These are phyloP conservation scores for Chauna torquata DNA, from an alignment of 2,113 vertebrate genomes.

Conservation along the genomic window DNA sequence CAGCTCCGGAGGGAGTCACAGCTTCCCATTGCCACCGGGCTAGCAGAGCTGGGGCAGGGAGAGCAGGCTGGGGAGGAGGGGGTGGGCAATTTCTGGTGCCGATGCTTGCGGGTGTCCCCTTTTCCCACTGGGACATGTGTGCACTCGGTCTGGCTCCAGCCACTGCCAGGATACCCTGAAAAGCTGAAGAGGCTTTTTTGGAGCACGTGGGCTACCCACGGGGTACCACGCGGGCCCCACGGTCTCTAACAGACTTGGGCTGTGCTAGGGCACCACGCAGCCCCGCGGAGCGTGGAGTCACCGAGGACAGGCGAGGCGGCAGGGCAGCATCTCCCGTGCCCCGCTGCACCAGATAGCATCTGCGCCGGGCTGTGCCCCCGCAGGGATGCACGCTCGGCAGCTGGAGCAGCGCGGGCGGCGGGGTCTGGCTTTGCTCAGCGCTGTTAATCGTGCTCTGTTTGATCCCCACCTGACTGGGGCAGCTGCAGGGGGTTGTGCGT, in stretches of 20 bases:
- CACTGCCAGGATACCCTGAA: not conserved
- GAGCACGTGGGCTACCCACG: not conserved
- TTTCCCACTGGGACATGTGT: not conserved
- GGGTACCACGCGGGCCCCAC: accelerated
- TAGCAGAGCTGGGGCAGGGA: not conserved
- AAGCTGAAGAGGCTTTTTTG: not conserved
- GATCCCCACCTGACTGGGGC: not conserved
- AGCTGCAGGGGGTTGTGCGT: not conserved
- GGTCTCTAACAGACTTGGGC: not conserved
- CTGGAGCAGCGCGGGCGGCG: not conserved
- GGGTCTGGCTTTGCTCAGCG: constrained; percentile 56
- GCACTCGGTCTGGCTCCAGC: not conserved
- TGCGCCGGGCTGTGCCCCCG: not conserved
- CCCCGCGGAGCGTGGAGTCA: not conserved
- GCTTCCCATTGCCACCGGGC: not conserved
- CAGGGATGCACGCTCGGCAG: not conserved
- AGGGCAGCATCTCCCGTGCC: not conserved
- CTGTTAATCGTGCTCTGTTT: not conserved
- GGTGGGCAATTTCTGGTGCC: not conserved
- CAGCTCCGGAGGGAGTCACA: accelerated
- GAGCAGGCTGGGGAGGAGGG: not conserved
- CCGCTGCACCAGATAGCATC: not conserved
- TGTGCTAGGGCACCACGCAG: not conserved
- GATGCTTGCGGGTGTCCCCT: not conserved
- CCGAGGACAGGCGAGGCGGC: accelerated